phyloP scores from a whole-genome alignment of 2,797 vertebrate genomes.

The Discoglossus pictus region DNA sequence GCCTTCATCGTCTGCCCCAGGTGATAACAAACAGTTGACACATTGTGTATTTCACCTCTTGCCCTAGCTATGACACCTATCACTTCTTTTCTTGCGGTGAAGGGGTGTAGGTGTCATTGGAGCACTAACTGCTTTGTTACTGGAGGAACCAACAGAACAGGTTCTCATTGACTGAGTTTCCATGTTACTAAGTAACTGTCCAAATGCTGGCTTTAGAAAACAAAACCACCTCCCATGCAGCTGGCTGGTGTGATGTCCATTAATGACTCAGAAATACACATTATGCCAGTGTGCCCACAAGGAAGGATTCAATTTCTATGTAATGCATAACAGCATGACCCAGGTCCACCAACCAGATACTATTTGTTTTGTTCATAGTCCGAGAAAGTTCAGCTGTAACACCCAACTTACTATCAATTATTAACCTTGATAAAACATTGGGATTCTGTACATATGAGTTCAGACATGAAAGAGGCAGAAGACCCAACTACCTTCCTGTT shows the following conservation, averaged over 20 bases:
- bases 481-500: no score
- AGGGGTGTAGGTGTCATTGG: no score
- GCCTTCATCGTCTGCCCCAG: no score
- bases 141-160: slow-evolving; percentile 5
- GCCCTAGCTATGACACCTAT: no score
- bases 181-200: slow-evolving; percentile 29
- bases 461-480: background rate
- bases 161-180: slow-evolving; percentile 21
- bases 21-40: no score
- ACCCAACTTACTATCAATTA: slow-evolving; percentile 23
- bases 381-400: slow-evolving; percentile 14
- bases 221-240: background rate
- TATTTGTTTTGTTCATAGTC: slow-evolving; percentile 39
- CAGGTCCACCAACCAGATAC: background rate
- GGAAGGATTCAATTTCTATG: background rate
- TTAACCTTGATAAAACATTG: slow-evolving; percentile 33
- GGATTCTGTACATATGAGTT: slow-evolving; percentile 8
- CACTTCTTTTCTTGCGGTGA: no score
- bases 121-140: no score
- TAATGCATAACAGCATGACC: background rate
- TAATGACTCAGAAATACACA: background rate
- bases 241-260: background rate
- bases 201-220: slow-evolving; percentile 7
- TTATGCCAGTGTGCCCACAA: background rate
- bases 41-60: no score